Percentiles rank a stretch among this genome's conserved stretches.
Conservation (phyloP, 2,797 vertebrate genomes). For the Liasis olivaceus region DNA sequence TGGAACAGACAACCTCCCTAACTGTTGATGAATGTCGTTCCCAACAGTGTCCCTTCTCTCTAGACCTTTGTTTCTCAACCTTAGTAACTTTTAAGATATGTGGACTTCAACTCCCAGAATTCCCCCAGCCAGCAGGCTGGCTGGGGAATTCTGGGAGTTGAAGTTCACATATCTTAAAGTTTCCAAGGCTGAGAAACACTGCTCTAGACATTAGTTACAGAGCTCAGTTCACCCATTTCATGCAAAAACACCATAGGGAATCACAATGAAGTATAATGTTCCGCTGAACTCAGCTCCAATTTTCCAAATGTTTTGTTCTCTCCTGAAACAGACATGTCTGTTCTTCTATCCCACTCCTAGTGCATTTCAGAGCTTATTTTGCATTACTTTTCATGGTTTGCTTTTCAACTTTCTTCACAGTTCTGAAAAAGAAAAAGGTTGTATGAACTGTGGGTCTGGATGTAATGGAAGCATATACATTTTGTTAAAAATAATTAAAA, state of each 20-base stretch:
- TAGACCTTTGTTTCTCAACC: not conserved
- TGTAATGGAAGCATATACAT: not conserved
- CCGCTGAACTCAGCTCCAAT: not conserved
- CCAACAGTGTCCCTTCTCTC: conserved; percentile 59
- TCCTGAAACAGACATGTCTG: not conserved
- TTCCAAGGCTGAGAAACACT: not conserved
- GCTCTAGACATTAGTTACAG: conserved; percentile 63
- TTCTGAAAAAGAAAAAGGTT: not conserved
- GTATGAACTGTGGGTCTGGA: not conserved
- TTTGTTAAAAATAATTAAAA: not conserved
- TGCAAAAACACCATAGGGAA: conserved; percentile 16
- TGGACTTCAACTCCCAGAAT: not conserved
- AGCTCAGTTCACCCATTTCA: conserved; percentile 42
- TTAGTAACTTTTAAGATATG: not conserved
- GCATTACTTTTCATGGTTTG: not conserved
- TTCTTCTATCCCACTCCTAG: not conserved
- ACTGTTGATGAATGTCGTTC: conserved; percentile 61
- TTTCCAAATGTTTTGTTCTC: not conserved
- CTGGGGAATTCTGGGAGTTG: not conserved
- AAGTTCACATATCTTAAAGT: not conserved
- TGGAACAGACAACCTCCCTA: conserved; percentile 74
- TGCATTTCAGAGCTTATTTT: not conserved
- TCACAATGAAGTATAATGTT: not conserved
- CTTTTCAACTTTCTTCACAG: not conserved
- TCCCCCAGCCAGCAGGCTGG: not conserved